Evolutionary conservation across 2,797 vertebrate species (phyloP).

Genomic region (Onychomys arenicola): DNA sequence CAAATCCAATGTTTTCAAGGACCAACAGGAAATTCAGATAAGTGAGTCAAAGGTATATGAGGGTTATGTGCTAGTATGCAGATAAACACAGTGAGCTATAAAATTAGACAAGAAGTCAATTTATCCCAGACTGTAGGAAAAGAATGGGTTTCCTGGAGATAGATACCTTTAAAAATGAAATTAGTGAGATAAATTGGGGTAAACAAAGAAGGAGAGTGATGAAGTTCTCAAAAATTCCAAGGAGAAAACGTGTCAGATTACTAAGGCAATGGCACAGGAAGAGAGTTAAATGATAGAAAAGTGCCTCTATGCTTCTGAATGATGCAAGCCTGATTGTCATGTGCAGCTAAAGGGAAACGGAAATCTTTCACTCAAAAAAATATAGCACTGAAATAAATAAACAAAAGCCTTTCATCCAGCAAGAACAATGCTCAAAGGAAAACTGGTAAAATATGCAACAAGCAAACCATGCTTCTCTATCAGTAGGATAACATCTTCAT

Average conservation of each 20-base stretch:
- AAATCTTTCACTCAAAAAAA: conserved; percentile 37
- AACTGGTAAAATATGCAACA: conserved; percentile 26
- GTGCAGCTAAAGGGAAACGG: neutral
- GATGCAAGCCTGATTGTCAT: neutral
- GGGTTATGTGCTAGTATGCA: neutral
- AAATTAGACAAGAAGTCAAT: neutral
- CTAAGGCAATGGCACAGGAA: neutral
- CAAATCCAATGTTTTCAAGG: neutral
- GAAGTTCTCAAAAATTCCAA: neutral
- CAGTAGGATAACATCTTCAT: conserved; percentile 33
- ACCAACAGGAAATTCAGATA: conserved; percentile 33
- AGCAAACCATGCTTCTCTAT: conserved; percentile 3
- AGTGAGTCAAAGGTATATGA: neutral
- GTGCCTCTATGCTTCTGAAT: neutral
- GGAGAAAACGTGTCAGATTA: neutral
- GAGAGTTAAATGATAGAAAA: neutral
- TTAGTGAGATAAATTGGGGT: too few species aligned
- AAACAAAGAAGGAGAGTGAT: neutral
- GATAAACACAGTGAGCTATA: neutral
- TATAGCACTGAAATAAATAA: neutral
- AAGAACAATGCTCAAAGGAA: conserved; percentile 29
- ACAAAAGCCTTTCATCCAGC: conserved; percentile 1
- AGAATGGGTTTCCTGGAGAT: neutral
- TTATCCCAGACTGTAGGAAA: neutral
- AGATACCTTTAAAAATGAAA: conserved; percentile 30